Evolutionary conservation across 37 sponge, comb jelly and placozoan genomes (phyloP), one percentile per base, ranked within the genome.

Genomic region (Hexactinellida sp.): DNA sequence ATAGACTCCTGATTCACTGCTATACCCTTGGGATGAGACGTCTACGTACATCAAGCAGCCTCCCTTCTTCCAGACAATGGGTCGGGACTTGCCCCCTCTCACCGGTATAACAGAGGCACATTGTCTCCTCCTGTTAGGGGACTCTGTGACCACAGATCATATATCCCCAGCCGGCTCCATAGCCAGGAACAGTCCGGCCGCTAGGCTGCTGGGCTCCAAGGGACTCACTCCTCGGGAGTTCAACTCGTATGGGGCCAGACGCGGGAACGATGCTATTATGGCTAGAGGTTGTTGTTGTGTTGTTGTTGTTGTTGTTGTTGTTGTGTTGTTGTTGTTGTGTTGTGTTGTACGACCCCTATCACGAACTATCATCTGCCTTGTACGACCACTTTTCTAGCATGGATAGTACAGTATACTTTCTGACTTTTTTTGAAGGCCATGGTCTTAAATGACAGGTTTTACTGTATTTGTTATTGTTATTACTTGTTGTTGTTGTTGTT

Each of bases 81-180:
- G 91, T 34, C 76, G 87, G 28, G 91, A 91, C 0, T 54, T 87
- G 1, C 89, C 92, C 0, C 82, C 85, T 0, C 5, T 88, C 36
- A 34, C 28, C 21, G 55, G 86, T 41, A 54, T 95, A 28, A 55
- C 55, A 24, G 82, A 88, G 51, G 97, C 90, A 0, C 54, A 47
- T 37, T 93, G 91, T 24, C 89, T 96, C 21, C 90, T 96, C 52
- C 86, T 89, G 47, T 90, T 96, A 16, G 94, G 97, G 21, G 97
- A 96, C 89, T 90, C 91, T 38, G 97, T 96, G 37, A 94, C 97
- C 30, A 94, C 95, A 10, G 95, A 96, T 83, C 97, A 96, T 84
- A 94, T 96, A 55, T 89, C 90, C 82, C 97, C 97, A 32, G 97
- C 97, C 37, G 97, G 97, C 0, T 91, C 91, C 86, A 94, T 96